Evolutionary conservation across 2,888 invertebrate species (phyloP).

Genomic region (Athripsodes cinereus): DNA sequence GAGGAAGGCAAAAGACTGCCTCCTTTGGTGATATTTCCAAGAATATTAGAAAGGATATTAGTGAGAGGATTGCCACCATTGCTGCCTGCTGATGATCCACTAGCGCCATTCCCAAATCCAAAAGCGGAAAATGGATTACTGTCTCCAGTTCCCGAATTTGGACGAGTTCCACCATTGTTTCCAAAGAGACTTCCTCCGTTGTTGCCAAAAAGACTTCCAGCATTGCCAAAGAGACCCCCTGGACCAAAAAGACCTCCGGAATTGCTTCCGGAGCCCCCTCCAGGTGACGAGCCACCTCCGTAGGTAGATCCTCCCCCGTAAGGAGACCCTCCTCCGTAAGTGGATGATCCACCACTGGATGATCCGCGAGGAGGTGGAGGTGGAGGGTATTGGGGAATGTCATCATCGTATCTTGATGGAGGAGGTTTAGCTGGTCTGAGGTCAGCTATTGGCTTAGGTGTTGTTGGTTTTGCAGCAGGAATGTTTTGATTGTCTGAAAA

Average conservation of each 20-base stretch:
- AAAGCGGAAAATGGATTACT: conserved; percentile 23
- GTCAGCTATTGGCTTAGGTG: conserved; percentile 31
- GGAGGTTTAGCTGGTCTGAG: conserved; percentile 34
- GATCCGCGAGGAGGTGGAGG: conserved; percentile 36
- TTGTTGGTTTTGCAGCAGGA: conserved; percentile 36
- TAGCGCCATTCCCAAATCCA: conserved; percentile 14
- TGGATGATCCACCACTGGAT: conserved; percentile 29
- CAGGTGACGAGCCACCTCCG: conserved; percentile 15
- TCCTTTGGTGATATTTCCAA: conserved; percentile 39
- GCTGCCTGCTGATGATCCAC: conserved; percentile 4
- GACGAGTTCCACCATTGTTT: conserved; percentile 3
- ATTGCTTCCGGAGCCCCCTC: conserved; percentile 27
- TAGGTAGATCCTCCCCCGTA: conserved; percentile 30
- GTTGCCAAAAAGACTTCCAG: conserved; percentile 8
- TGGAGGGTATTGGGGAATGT: conserved; percentile 42
- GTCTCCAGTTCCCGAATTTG: conserved; percentile 8
- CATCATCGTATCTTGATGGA: conserved; percentile 37
- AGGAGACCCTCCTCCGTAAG: conserved; percentile 21
- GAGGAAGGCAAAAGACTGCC: conserved; percentile 26
- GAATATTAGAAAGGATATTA: conserved; percentile 41
- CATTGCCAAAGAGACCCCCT: conserved; percentile 14
- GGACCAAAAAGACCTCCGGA: conserved; percentile 25
- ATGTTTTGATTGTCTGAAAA: conserved; percentile 42
- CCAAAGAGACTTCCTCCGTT: conserved; percentile 15
- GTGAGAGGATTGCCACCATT: conserved; percentile 33